Evolutionary conservation across 1,140 invertebrate genomes (phyloP).

Genomic region (Acromyrmex charruanus): DNA sequence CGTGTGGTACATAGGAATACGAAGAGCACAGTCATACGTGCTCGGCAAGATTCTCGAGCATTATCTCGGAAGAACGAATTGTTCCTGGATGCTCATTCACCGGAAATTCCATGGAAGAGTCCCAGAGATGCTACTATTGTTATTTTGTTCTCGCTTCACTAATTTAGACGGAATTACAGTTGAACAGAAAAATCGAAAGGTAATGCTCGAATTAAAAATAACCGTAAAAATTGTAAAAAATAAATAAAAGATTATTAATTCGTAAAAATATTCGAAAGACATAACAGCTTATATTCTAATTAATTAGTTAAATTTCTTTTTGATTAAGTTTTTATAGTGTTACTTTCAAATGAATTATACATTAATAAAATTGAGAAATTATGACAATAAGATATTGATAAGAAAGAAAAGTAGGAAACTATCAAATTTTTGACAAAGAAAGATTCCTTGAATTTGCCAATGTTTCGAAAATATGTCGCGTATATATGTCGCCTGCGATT

Average conservation of each 20-base stretch:
- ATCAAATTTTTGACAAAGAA: neutral
- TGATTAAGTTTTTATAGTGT: neutral
- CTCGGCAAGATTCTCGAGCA: slow-evolving; percentile 21
- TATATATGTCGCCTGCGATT: neutral
- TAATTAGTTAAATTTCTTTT: neutral
- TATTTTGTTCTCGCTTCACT: neutral
- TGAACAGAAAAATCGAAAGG: slow-evolving; percentile 12
- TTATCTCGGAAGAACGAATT: slow-evolving; percentile 33
- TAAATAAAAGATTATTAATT: neutral
- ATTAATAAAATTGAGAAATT: neutral
- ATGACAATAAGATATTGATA: neutral
- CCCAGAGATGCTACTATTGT: neutral
- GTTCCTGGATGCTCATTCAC: slow-evolving; percentile 7
- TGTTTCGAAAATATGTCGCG: neutral
- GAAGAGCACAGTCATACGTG: slow-evolving; percentile 36
- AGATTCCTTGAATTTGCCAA: neutral
- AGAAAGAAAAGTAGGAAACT: neutral
- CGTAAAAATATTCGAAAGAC: neutral
- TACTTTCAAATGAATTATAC: neutral
- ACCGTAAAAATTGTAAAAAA: neutral
- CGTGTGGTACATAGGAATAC: slow-evolving; percentile 38
- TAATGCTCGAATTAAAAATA: neutral
- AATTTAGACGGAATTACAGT: neutral
- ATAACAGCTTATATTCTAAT: neutral
- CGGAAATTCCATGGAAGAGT: neutral